phyloP scores from a whole-genome alignment of 2,888 invertebrate genomes.

The Napeogenes inachia region DNA sequence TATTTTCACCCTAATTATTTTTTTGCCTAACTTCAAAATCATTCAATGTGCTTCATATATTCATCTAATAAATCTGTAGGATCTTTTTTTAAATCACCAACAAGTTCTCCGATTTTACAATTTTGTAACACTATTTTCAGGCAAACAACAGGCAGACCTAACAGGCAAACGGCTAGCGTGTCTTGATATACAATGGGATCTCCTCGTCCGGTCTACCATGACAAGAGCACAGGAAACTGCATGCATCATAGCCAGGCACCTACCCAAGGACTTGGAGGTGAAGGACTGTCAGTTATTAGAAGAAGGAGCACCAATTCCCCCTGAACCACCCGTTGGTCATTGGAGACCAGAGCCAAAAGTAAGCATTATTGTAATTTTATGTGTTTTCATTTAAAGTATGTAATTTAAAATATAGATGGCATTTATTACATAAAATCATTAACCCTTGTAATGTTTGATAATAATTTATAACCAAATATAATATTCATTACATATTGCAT shows the following conservation, averaged over 20 bases:
- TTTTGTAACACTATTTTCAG: constrained; percentile 65
- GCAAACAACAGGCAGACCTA: constrained; percentile 88
- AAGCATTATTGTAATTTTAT: constrained; percentile 36
- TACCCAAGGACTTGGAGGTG: constrained; percentile 77
- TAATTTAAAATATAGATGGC: not conserved
- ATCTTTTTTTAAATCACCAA: no score
- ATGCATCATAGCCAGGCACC: constrained; percentile 84
- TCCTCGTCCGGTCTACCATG: constrained; percentile 93
- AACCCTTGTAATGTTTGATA: no score
- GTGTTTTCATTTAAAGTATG: not conserved
- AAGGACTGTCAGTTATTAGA: constrained; percentile 85
- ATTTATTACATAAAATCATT: no score
- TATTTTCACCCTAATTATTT: not conserved
- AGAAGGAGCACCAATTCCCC: constrained; percentile 96
- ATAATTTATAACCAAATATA: constrained; percentile 2
- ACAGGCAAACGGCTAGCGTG: constrained; percentile 90
- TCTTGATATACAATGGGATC: constrained; percentile 86
- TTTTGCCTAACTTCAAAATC: no score
- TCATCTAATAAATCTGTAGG: no score
- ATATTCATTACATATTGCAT: not conserved
- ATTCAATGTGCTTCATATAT: no score
- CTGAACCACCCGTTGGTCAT: constrained; percentile 92
- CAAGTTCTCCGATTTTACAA: no score
- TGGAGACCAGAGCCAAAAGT: constrained; percentile 88
- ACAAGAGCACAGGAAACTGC: constrained; percentile 95